Conservation (phyloP, 2,113 vertebrate genomes). For the Leptosomus discolor region DNA sequence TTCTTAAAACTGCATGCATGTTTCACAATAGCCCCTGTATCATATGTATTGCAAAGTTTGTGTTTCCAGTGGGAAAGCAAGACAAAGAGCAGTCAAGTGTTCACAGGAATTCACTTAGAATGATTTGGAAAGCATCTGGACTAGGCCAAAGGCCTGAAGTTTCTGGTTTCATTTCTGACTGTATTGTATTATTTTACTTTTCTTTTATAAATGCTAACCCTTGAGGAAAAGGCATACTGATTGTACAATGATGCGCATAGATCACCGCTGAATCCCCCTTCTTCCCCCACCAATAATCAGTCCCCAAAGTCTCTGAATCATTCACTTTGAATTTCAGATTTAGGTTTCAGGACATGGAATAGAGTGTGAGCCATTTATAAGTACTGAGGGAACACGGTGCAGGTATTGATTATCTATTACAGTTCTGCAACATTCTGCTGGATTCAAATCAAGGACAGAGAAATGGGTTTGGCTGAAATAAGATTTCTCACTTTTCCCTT, state of each 20-base stretch:
- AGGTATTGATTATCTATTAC: neutral
- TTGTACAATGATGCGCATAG: neutral
- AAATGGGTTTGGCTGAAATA: neutral
- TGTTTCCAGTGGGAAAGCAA: neutral
- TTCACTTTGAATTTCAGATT: neutral
- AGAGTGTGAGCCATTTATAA: neutral
- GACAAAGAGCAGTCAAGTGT: neutral
- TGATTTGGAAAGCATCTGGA: neutral
- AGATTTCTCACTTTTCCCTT: neutral
- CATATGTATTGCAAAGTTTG: neutral
- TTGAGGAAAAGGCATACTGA: neutral
- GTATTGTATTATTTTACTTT: neutral
- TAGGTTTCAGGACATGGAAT: neutral
- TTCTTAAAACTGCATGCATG: neutral
- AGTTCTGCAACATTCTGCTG: neutral
- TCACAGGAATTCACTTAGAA: neutral
- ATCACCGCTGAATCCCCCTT: neutral
- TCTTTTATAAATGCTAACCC: neutral
- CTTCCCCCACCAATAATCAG: neutral
- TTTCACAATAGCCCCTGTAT: neutral
- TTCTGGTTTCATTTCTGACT: neutral
- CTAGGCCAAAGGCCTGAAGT: neutral
- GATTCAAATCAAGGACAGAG: neutral
- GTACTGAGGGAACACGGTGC: neutral
- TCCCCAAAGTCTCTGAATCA: neutral